A percentile compares a stretch with the other conserved stretches of the same genome.
phyloP scores from a whole-genome alignment of 2,888 invertebrate species.

The Aporophyla lueneburgensis region DNA sequence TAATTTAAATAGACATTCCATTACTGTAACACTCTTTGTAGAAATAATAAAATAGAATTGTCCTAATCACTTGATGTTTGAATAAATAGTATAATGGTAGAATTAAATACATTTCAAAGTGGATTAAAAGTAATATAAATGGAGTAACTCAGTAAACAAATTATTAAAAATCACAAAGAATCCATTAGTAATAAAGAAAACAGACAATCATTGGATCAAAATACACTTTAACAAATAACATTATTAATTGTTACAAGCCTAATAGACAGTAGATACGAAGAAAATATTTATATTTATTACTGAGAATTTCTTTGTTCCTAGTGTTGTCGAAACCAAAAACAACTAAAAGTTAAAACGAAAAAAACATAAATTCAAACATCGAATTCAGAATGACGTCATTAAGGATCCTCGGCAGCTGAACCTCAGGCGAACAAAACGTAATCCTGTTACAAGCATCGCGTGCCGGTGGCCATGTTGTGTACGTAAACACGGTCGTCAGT shows the following conservation, averaged over 20 bases:
- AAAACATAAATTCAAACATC: neutral
- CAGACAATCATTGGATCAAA: neutral
- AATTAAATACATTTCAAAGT: conserved; percentile 11
- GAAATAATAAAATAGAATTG: conserved; percentile 15
- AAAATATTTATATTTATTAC: neutral
- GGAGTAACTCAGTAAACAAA: neutral
- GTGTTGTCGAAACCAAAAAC: neutral
- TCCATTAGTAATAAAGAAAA: neutral
- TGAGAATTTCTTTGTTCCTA: too few relatives aligned
- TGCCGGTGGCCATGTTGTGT: conserved; percentile 27
- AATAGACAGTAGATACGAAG: neutral
- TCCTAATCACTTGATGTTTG: conserved; percentile 17
- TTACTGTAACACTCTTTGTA: conserved; percentile 18
- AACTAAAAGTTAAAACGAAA: neutral
- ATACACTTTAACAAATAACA: conserved; percentile 1
- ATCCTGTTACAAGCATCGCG: conserved; percentile 35
- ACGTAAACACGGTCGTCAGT: conserved; percentile 41
- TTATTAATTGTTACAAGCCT: neutral
- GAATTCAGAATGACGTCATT: conserved; percentile 19
- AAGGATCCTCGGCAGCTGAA: conserved; percentile 20
- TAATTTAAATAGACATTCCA: conserved; percentile 23
- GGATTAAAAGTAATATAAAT: conserved; percentile 9
- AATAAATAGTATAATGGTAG: neutral
- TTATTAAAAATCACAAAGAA: neutral
- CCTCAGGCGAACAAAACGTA: conserved; percentile 42